phyloP scores from a whole-genome alignment of 2,797 vertebrate genomes.

The Cossypha niveicapilla region DNA sequence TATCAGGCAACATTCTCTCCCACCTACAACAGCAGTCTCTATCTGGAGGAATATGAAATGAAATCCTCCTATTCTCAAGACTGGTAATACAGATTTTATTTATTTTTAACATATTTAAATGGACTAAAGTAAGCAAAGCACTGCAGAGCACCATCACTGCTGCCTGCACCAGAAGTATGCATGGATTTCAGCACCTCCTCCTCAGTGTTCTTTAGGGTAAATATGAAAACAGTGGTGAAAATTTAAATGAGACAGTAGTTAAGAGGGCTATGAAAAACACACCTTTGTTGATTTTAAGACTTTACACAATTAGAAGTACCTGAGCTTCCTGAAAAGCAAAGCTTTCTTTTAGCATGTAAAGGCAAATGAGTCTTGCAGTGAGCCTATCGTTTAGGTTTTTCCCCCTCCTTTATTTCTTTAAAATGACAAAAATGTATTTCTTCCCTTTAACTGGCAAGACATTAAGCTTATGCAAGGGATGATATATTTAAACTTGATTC shows the following conservation, averaged over 20 bases:
- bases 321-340: not conserved
- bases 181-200: not conserved
- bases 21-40: not conserved
- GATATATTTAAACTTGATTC: not conserved
- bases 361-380: not conserved
- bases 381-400: not conserved
- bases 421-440: not conserved
- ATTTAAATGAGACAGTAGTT: not conserved
- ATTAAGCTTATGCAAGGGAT: not conserved
- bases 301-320: not conserved
- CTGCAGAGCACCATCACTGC: fast-evolving
- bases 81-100: not conserved
- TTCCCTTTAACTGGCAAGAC: not conserved
- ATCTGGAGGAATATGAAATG: not conserved
- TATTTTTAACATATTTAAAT: not conserved
- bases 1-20: not conserved
- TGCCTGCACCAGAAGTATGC: not conserved
- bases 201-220: not conserved
- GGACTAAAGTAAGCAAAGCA: not conserved
- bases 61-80: not conserved
- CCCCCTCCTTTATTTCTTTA: not conserved
- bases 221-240: not conserved
- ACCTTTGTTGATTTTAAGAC: not conserved
- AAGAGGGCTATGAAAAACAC: not conserved
- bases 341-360: not conserved